phyloP scores from a whole-genome alignment of 2,797 vertebrate genomes.

The Nasua narica region DNA sequence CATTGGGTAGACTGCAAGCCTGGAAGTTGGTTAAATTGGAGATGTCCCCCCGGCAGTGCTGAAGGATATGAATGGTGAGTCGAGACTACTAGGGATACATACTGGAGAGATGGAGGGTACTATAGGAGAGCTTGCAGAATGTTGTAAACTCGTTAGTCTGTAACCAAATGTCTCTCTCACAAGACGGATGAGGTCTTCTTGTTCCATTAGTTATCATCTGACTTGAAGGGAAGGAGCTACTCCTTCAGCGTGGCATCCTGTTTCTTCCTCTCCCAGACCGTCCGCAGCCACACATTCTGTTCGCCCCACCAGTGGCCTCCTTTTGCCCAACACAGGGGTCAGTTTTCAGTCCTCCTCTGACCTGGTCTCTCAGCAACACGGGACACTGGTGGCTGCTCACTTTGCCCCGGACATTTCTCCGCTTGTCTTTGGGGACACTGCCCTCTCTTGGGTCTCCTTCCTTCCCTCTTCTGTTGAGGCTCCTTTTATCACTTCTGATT shows the following conservation, averaged over 20 bases:
- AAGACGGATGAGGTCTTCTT: background rate
- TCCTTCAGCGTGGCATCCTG: rapidly evolving
- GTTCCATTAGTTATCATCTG: background rate
- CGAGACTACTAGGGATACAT: background rate
- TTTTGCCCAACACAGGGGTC: background rate
- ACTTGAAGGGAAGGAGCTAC: background rate
- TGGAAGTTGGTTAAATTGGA: background rate
- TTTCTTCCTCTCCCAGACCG: too few species aligned
- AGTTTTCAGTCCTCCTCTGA: background rate
- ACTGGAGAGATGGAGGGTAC: background rate
- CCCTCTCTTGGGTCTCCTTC: background rate
- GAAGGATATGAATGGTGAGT: background rate
- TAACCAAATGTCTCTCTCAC: background rate
- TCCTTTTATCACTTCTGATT: background rate
- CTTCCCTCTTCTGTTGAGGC: background rate
- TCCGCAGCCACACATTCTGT: background rate
- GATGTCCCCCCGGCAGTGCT: background rate
- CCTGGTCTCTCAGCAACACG: background rate
- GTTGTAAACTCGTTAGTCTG: background rate
- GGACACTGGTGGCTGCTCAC: background rate
- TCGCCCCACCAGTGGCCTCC: background rate
- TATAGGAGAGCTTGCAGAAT: background rate
- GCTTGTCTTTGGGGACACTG: background rate
- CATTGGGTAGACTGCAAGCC: background rate
- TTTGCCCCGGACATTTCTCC: background rate